Conservation (phyloP, 2,888 invertebrate genomes). For the Peribatodes rhomboidaria region DNA sequence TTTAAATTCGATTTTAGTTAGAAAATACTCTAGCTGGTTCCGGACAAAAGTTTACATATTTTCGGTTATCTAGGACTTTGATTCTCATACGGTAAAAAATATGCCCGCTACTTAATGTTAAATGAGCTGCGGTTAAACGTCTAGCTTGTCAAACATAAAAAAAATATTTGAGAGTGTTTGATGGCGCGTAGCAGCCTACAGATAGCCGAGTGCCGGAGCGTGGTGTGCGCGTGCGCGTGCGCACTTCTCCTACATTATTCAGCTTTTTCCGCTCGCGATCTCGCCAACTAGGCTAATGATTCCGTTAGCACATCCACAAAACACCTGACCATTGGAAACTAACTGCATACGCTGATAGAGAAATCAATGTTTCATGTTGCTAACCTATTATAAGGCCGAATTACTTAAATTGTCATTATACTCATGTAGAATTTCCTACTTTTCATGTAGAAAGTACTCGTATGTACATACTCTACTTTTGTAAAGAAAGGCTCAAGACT, state of each 20-base stretch:
- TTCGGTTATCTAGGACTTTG: neutral
- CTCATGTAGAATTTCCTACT: neutral
- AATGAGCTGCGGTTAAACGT: neutral
- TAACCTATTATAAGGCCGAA: slow-evolving; percentile 40
- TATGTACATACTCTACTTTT: neutral
- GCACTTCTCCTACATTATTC: slow-evolving; percentile 71
- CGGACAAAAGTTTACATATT: too few relatives aligned
- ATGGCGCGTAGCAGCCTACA: slow-evolving; percentile 51
- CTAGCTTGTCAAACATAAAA: neutral
- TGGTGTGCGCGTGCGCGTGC: slow-evolving; percentile 52
- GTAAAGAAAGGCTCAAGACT: too few relatives aligned
- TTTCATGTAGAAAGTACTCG: too few relatives aligned
- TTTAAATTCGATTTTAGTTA: too few relatives aligned
- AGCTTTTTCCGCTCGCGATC: slow-evolving; percentile 79
- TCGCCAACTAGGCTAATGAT: slow-evolving; percentile 81
- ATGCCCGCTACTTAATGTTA: neutral
- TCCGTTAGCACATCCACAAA: slow-evolving; percentile 83
- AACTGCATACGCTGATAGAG: slow-evolving; percentile 69
- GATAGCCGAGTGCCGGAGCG: slow-evolving; percentile 46
- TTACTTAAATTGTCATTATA: neutral
- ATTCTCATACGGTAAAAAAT: neutral
- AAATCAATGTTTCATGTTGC: slow-evolving; percentile 52
- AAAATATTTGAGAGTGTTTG: slow-evolving; percentile 32
- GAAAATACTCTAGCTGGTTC: too few relatives aligned
- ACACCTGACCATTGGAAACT: slow-evolving; percentile 75